Evolutionary conservation across 2,113 vertebrate species (phyloP).

Genomic region (Chionodraco myersi): DNA sequence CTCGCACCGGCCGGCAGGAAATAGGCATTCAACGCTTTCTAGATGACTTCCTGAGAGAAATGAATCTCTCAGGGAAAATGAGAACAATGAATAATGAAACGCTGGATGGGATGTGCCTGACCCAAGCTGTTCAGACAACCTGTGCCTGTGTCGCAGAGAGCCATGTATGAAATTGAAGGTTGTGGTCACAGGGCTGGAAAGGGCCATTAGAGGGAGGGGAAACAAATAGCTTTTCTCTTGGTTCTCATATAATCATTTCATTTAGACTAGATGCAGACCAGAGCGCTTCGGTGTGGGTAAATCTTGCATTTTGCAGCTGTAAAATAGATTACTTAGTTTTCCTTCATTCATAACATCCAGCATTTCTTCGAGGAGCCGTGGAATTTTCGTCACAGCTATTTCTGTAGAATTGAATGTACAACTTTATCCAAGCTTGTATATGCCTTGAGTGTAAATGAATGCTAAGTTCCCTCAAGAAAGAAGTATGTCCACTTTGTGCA

Average conservation of each 20-base stretch:
- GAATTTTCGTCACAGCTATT: constrained; percentile 47
- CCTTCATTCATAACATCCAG: constrained; percentile 29
- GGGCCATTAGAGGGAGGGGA: constrained; percentile 59
- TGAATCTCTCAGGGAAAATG: constrained; percentile 72
- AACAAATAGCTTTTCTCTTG: constrained; percentile 61
- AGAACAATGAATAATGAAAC: constrained; percentile 83
- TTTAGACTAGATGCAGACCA: constrained; percentile 40
- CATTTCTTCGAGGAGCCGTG: constrained; percentile 17
- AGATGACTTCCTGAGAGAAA: constrained; percentile 81
- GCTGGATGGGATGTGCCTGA: constrained; percentile 69
- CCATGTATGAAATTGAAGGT: constrained; percentile 77
- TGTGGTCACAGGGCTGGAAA: constrained; percentile 73
- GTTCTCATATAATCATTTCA: constrained; percentile 69
- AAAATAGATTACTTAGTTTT: constrained; percentile 50
- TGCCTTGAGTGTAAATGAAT: constrained; percentile 4
- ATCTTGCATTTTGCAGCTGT: constrained; percentile 47
- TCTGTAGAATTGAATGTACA: constrained; percentile 25
- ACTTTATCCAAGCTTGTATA: neutral
- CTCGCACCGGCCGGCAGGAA: constrained; percentile 65
- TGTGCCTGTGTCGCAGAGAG: constrained; percentile 46
- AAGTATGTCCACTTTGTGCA: constrained; percentile 23
- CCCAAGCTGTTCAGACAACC: constrained; percentile 69
- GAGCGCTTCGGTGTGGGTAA: constrained; percentile 35
- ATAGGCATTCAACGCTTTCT: constrained; percentile 78
- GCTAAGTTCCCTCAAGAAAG: constrained; percentile 36